Evolutionary conservation across 2,888 invertebrate genomes (phyloP).

Genomic region (Spisula solida): DNA sequence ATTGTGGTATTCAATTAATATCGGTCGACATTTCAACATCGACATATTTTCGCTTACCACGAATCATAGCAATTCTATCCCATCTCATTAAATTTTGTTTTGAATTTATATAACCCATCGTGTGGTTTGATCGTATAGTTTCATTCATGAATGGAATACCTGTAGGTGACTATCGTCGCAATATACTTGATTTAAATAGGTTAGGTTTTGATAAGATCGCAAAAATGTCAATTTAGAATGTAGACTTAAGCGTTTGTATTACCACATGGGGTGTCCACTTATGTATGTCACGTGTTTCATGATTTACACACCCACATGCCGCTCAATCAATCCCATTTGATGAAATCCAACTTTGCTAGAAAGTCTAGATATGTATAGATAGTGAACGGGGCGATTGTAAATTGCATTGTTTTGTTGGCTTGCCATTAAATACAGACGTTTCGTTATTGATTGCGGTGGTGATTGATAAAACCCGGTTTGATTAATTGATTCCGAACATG

Average conservation of each 20-base stretch:
- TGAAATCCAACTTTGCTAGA: neutral
- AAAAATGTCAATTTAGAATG: neutral
- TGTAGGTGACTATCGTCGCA: neutral
- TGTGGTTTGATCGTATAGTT: neutral
- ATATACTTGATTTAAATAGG: neutral
- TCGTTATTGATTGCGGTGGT: too few species aligned
- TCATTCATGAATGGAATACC: slow-evolving; percentile 34
- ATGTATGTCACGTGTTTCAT: neutral
- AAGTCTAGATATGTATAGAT: neutral
- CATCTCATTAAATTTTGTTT: neutral
- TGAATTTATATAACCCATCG: slow-evolving; percentile 11
- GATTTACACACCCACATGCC: neutral
- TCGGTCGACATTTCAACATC: neutral
- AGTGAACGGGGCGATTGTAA: neutral
- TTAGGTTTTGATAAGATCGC: slow-evolving; percentile 19
- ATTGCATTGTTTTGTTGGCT: neutral
- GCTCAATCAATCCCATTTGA: neutral
- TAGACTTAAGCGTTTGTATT: slow-evolving; percentile 23
- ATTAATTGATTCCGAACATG: too few species aligned
- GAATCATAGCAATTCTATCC: neutral
- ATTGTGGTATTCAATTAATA: neutral
- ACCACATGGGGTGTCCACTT: slow-evolving; percentile 24
- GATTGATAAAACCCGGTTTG: too few species aligned
- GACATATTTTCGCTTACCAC: neutral
- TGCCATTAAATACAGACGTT: too few species aligned